Conservation (phyloP, 2,888 invertebrate species). For the Beris morrisii region DNA sequence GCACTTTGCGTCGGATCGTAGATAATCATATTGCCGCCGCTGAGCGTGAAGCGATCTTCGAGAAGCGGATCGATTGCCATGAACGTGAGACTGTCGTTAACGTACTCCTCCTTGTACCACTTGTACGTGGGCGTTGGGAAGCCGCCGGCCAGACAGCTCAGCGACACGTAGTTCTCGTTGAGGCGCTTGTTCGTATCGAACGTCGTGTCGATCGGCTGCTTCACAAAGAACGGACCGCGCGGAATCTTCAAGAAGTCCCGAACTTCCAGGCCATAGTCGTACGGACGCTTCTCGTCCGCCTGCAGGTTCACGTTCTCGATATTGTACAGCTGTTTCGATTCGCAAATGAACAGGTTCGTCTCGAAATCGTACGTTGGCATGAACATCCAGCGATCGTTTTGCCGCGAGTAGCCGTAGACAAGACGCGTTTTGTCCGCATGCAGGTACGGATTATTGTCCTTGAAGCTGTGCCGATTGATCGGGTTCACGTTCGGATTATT, state of each 20-base stretch:
- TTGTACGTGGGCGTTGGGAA: constrained; percentile 87
- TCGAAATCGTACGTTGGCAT: constrained; percentile 78
- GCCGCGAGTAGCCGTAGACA: constrained; percentile 74
- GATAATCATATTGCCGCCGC: constrained; percentile 90
- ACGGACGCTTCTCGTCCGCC: constrained; percentile 76
- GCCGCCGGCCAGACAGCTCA: constrained; percentile 82
- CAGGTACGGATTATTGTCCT: constrained; percentile 38
- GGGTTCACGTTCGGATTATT: constrained; percentile 7
- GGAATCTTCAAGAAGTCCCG: constrained; percentile 80
- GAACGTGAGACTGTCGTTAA: constrained; percentile 73
- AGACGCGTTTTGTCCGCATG: constrained; percentile 69
- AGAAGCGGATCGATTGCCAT: constrained; percentile 75
- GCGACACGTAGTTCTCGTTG: constrained; percentile 70
- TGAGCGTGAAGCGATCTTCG: constrained; percentile 78
- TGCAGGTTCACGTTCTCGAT: constrained; percentile 70
- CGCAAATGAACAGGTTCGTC: constrained; percentile 81
- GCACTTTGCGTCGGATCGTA: constrained; percentile 76
- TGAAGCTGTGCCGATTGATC: not conserved
- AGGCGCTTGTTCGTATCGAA: constrained; percentile 77
- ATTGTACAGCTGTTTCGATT: constrained; percentile 57
- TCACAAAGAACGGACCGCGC: constrained; percentile 84
- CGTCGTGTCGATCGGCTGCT: constrained; percentile 79
- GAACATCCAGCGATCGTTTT: constrained; percentile 80
- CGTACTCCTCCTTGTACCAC: constrained; percentile 88
- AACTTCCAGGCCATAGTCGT: constrained; percentile 83